phyloP scores from a whole-genome alignment of 2,888 invertebrate genomes.

The Apotomis turbidana region DNA sequence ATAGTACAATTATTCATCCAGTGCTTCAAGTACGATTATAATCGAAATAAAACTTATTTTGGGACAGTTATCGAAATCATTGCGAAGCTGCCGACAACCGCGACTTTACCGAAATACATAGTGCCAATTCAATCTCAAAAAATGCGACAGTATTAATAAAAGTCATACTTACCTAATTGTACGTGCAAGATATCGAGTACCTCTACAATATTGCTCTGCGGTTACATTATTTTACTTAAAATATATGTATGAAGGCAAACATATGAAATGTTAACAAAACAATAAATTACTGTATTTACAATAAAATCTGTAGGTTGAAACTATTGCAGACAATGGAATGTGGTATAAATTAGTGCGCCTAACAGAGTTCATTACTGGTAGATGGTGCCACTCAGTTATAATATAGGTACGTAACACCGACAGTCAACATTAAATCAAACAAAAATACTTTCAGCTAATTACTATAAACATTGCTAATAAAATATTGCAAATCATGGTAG shows the following conservation, averaged over 20 bases:
- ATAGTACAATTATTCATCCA: too few relatives aligned
- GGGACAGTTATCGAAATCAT: background rate
- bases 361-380: background rate
- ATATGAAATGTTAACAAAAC: slow-evolving; percentile 50
- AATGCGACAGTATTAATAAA: slow-evolving; percentile 16
- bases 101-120: slow-evolving; percentile 3
- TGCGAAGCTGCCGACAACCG: slow-evolving; percentile 13
- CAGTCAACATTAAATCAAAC: too few relatives aligned
- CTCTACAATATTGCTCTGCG: slow-evolving; percentile 61
- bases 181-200: slow-evolving; percentile 43
- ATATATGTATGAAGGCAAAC: slow-evolving; percentile 40
- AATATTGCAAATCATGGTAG: background rate
- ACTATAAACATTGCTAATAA: background rate
- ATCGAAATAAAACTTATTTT: too few relatives aligned
- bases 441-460: too few relatives aligned
- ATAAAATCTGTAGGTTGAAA: slow-evolving; percentile 57
- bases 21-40: too few relatives aligned
- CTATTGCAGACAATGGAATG: slow-evolving; percentile 79
- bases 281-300: slow-evolving; percentile 52
- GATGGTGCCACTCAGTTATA: background rate
- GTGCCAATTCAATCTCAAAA: slow-evolving; percentile 11
- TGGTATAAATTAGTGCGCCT: slow-evolving; percentile 46
- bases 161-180: slow-evolving; percentile 26
- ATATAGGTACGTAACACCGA: background rate
- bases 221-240: slow-evolving; percentile 45